Percentiles rank a stretch among this genome's conserved stretches.
phyloP scores from a whole-genome alignment of 2,888 invertebrate species.

The Hecatera dysodea region DNA sequence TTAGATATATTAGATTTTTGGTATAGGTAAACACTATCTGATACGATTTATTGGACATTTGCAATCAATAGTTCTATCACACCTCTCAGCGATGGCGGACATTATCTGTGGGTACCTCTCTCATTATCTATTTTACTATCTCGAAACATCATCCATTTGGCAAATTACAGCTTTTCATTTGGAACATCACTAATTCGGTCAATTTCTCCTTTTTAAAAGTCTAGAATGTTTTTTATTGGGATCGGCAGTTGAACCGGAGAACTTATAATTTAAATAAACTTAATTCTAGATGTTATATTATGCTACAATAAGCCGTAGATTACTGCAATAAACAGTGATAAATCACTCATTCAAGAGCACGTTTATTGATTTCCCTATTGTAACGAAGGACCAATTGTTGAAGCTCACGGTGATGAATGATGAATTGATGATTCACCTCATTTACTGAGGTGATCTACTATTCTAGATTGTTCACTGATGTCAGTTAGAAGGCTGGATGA shows the following conservation, averaged over 20 bases:
- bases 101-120: conserved; percentile 24
- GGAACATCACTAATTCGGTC: neutral
- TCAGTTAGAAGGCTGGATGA: conserved; percentile 42
- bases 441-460: conserved; percentile 27
- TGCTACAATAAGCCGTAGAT: conserved; percentile 4
- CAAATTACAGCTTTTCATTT: conserved; percentile 9
- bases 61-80: conserved; percentile 54
- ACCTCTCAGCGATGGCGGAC: conserved; percentile 18
- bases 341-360: conserved; percentile 23
- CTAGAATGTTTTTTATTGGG: neutral
- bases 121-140: conserved; percentile 32
- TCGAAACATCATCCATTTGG: conserved; percentile 4
- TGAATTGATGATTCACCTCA: conserved; percentile 31
- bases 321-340: conserved; percentile 16
- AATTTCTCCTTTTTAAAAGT: neutral
- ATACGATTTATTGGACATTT: conserved; percentile 41
- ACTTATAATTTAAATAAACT: neutral
- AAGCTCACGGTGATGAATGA: neutral
- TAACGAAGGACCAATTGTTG: conserved; percentile 7
- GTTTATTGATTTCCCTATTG: conserved; percentile 6
- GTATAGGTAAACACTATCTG: conserved; percentile 48
- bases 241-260: neutral
- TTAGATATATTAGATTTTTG: conserved; percentile 41
- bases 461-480: conserved; percentile 37
- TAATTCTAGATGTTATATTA: neutral